phyloP scores from a whole-genome alignment of 2,113 vertebrate genomes.

The Microtus pennsylvanicus region DNA sequence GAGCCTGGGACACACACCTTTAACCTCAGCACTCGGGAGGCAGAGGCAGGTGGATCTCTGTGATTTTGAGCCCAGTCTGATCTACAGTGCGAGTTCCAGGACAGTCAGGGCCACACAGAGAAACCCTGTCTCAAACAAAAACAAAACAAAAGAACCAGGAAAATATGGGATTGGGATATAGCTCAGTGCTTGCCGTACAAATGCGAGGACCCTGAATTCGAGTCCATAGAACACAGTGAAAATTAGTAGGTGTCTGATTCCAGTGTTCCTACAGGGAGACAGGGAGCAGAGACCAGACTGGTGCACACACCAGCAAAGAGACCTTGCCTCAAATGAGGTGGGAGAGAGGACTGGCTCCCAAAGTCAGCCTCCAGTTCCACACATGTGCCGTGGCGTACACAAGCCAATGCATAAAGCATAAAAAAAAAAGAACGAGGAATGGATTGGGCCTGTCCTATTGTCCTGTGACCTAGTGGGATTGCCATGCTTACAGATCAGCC shows the following conservation, averaged over 20 bases:
- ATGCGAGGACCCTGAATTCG: not conserved
- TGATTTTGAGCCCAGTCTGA: not conserved
- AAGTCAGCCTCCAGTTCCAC: not conserved
- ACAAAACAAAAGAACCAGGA: not conserved
- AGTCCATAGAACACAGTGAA: not conserved
- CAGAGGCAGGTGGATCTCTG: not conserved
- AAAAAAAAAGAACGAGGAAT: not conserved
- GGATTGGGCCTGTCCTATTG: not conserved
- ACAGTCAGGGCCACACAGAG: not conserved
- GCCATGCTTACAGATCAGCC: not conserved
- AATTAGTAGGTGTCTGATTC: not conserved
- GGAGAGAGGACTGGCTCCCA: not conserved
- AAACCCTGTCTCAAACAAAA: not conserved
- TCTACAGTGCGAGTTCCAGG: not conserved
- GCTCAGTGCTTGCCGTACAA: not conserved
- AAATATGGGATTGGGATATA: not conserved
- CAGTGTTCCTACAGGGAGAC: not conserved
- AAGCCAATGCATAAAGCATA: not conserved
- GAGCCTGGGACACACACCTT: not conserved
- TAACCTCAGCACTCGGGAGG: not conserved
- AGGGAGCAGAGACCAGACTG: not conserved
- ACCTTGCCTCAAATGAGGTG: not conserved
- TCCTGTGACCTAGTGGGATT: not conserved
- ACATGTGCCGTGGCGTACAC: not conserved
- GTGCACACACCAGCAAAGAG: not conserved